Evolutionary conservation across 2,797 vertebrate species (phyloP), one percentile per base, ranked within the genome.

Genomic region (Enoplosus armatus): DNA sequence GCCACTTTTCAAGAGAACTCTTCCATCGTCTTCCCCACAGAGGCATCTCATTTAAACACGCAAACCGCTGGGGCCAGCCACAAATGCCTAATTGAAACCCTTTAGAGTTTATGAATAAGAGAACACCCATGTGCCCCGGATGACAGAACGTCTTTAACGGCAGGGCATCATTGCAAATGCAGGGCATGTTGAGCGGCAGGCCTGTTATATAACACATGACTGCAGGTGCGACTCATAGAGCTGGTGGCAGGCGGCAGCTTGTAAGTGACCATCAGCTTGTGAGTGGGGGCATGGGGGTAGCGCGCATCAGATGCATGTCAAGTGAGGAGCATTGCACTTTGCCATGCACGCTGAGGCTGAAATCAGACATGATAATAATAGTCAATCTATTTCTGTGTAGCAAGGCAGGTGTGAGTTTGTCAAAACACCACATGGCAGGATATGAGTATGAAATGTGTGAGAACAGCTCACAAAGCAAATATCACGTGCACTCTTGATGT

Each of bases 31-130:
- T 33, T 77, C 50, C 43, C 80, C 65, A 22, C 77, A n/a, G 88
- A 89, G 70, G 41, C 64, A 27, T 77, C 79, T 86, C 59, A 75
- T 90, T 89, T 88, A 75, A 90, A 84, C 73, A 82, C 50, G 27
- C 74, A 85, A 80, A 75, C 78, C 26, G 8, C 89, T 79, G 80
- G 54, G 82, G 66, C 58, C 58, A 50, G 80, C 67, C 82, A 84
- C 87, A 83, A 83, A 87, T 43, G 69, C 61, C 69, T 91, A 85
- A 91, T 90, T 90, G 86, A 91, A 90, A 86, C 69, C 68, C 69
- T 80, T 90, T 84, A 82, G 74, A 79, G 79, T 89, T 85, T 85
- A 90, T 89, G 79, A 90, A 90, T 92, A 86, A 91, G 84, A 78
- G 75, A 87, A 75, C 77, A 68, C 65, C 68, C 72, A 50, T 75